These are phyloP conservation scores for Hanleya hanleyi DNA, from an alignment of 2,888 invertebrate species.

Conservation along the genomic window DNA sequence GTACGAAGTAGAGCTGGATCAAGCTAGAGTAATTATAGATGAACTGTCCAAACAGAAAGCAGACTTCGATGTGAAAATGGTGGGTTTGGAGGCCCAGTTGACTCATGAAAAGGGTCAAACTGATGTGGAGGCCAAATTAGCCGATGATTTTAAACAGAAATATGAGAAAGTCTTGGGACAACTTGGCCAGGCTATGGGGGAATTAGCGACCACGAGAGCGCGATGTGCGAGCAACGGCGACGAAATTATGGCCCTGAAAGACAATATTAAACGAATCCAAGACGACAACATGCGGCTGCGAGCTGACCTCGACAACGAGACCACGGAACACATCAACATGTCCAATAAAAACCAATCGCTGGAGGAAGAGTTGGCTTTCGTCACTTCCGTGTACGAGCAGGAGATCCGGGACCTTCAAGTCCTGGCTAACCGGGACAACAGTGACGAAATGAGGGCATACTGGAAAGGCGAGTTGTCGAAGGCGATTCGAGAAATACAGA, in stretches of 20 bases:
- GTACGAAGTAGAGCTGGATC: slow-evolving; percentile 74
- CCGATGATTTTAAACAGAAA: slow-evolving; percentile 39
- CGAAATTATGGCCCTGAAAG: slow-evolving; percentile 41
- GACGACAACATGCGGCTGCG: slow-evolving; percentile 47
- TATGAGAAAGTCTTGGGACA: slow-evolving; percentile 47
- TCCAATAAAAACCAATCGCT: slow-evolving; percentile 74
- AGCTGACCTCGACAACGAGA: slow-evolving; percentile 74
- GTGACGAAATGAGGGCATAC: slow-evolving; percentile 74
- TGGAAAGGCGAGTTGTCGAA: slow-evolving; percentile 75
- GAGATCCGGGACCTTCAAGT: slow-evolving; percentile 73
- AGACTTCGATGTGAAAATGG: slow-evolving; percentile 73
- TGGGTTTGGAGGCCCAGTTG: slow-evolving; percentile 71
- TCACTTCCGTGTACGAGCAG: slow-evolving; percentile 56
- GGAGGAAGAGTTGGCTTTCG: slow-evolving; percentile 74
- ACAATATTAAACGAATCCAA: slow-evolving; percentile 35
- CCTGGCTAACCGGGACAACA: slow-evolving; percentile 73
- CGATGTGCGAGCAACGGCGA: slow-evolving; percentile 44
- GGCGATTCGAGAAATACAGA: slow-evolving; percentile 74
- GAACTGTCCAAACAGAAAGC: slow-evolving; percentile 74
- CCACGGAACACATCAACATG: slow-evolving; percentile 74
- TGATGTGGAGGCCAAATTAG: not conserved
- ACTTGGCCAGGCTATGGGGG: slow-evolving; percentile 52
- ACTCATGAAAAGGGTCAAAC: slow-evolving; percentile 42
- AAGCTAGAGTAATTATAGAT: slow-evolving; percentile 74
- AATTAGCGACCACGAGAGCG: slow-evolving; percentile 43